Conservation (phyloP, 2,797 vertebrate species). For the Spheniscus humboldti region DNA sequence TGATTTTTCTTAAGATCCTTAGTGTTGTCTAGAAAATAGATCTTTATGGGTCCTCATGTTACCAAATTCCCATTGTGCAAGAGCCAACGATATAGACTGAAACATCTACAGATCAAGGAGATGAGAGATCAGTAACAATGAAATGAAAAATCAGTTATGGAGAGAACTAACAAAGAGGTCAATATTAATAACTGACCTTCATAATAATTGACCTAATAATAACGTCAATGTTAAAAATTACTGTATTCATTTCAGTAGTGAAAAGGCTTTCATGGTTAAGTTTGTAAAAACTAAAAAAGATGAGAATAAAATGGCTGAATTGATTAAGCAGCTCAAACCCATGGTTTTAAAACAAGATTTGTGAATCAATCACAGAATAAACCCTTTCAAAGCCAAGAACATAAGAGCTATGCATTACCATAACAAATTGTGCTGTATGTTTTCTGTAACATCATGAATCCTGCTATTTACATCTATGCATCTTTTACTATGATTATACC, state of each 20-base stretch:
- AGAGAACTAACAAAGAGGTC: not conserved
- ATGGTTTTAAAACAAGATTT: not conserved
- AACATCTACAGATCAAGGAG: not conserved
- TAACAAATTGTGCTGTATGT: not conserved
- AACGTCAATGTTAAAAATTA: not conserved
- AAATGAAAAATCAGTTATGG: not conserved
- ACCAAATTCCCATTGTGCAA: not conserved
- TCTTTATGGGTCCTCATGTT: not conserved
- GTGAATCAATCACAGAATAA: not conserved
- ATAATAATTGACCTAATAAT: not conserved
- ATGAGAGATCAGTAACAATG: not conserved
- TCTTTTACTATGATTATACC: not conserved
- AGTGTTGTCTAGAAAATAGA: not conserved
- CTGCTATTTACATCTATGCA: not conserved
- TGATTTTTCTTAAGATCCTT: not conserved
- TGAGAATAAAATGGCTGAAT: not conserved
- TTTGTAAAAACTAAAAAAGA: not conserved
- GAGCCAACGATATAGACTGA: not conserved
- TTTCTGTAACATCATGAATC: not conserved
- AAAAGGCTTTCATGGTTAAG: not conserved
- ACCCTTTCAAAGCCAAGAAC: not conserved
- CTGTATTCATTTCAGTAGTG: not conserved
- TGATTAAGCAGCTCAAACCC: not conserved
- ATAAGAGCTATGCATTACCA: not conserved
- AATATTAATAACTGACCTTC: not conserved